Evolutionary conservation across 2,888 invertebrate genomes (phyloP).

Genomic region (Melikaiella ostensackeni): DNA sequence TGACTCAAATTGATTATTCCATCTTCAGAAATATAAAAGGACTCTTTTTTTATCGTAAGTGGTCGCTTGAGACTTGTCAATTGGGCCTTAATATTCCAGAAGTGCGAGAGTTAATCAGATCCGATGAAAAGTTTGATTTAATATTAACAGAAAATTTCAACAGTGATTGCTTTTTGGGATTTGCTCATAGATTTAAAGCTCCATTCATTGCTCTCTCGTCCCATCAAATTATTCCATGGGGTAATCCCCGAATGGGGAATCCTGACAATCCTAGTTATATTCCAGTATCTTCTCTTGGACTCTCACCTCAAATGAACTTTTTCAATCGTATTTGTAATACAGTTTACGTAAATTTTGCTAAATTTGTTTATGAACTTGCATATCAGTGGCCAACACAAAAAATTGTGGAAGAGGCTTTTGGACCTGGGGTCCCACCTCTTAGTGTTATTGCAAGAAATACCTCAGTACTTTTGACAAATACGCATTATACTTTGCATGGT

Average conservation of each 20-base stretch:
- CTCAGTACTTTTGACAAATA: slow-evolving; percentile 81
- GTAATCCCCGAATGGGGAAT: slow-evolving; percentile 79
- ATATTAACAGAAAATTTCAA: slow-evolving; percentile 86
- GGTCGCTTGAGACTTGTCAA: slow-evolving; percentile 68
- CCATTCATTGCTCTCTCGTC: slow-evolving; percentile 82
- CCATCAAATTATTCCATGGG: slow-evolving; percentile 80
- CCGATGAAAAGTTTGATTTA: slow-evolving; percentile 80
- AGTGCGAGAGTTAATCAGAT: slow-evolving; percentile 62
- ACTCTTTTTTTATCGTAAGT: not conserved
- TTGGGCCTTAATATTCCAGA: slow-evolving; percentile 72
- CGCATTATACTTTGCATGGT: slow-evolving; percentile 81
- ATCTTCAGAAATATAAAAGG: not conserved
- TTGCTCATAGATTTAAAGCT: slow-evolving; percentile 81
- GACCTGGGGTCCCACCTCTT: slow-evolving; percentile 77
- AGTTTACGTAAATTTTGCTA: slow-evolving; percentile 65
- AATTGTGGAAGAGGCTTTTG: slow-evolving; percentile 43
- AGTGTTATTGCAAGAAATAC: slow-evolving; percentile 80
- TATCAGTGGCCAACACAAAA: slow-evolving; percentile 73
- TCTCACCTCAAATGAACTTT: slow-evolving; percentile 77
- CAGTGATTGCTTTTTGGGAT: slow-evolving; percentile 84
- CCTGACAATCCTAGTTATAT: slow-evolving; percentile 81
- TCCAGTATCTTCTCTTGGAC: slow-evolving; percentile 79
- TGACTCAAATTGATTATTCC: not conserved
- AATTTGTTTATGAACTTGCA: slow-evolving; percentile 67
- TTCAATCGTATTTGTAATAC: slow-evolving; percentile 77